These are phyloP conservation scores for Calyptommatus sinebrachiatus DNA, from an alignment of 2,113 vertebrate species.

Conservation along the genomic window DNA sequence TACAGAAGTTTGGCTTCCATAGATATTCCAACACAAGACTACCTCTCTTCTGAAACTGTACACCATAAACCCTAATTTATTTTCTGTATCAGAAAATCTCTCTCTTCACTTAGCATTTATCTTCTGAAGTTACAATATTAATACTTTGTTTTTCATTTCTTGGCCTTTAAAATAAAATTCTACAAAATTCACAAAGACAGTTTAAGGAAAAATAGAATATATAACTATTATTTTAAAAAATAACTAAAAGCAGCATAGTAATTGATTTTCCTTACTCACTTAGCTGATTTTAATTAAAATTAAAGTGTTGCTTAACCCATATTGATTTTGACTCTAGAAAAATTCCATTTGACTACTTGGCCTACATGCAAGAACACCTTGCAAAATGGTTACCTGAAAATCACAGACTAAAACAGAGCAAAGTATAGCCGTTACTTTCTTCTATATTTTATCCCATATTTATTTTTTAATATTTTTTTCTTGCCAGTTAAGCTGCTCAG, in stretches of 20 bases:
- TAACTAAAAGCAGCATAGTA: conserved; percentile 5
- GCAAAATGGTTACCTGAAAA: conserved; percentile 59
- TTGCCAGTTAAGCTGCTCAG: conserved; percentile 5
- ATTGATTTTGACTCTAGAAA: conserved; percentile 60
- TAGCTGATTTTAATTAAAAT: conserved; percentile 3
- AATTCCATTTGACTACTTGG: conserved; percentile 45
- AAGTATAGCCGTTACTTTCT: neutral
- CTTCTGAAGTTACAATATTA: neutral
- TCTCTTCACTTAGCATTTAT: neutral
- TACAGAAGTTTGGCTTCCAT: neutral
- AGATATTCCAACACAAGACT: neutral
- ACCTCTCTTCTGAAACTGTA: neutral
- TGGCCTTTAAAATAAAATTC: neutral
- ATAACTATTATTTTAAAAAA: neutral
- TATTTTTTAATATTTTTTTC: neutral
- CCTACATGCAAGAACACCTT: conserved; percentile 41
- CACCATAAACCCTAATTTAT: neutral
- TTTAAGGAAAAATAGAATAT: neutral
- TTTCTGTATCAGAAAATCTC: neutral
- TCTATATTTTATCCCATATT: neutral
- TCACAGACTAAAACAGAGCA: conserved; percentile 60
- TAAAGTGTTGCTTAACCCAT: neutral
- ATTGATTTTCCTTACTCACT: neutral
- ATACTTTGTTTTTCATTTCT: neutral
- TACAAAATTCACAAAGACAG: neutral